phyloP scores from a whole-genome alignment of 2,888 invertebrate genomes.

The Gastrophysa polygoni region DNA sequence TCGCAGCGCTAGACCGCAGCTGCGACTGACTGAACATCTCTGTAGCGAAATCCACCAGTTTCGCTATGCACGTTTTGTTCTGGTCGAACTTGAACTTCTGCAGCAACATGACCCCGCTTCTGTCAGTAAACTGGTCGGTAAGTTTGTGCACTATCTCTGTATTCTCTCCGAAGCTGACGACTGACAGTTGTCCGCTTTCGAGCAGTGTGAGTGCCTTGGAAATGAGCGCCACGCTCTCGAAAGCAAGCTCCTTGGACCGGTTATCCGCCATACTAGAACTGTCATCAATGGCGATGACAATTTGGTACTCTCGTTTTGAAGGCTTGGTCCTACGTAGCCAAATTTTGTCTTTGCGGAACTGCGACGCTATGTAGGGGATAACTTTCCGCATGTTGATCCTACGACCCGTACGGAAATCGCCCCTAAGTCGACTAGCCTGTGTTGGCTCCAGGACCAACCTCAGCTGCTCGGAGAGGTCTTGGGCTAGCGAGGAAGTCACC shows the following conservation, averaged over 20 bases:
- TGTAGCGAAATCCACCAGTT: slow-evolving; percentile 79
- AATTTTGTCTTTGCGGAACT: slow-evolving; percentile 98
- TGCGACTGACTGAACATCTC: slow-evolving; percentile 66
- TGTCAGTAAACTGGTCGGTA: slow-evolving; percentile 84
- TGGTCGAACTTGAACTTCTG: slow-evolving; percentile 88
- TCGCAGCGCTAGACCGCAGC: slow-evolving; percentile 61
- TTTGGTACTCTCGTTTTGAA: slow-evolving; percentile 94
- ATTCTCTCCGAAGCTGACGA: slow-evolving; percentile 89
- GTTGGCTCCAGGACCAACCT: slow-evolving; percentile 95
- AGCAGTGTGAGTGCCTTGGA: slow-evolving; percentile 87
- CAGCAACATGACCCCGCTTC: slow-evolving; percentile 81
- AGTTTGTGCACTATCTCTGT: slow-evolving; percentile 88
- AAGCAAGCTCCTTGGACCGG: slow-evolving; percentile 87
- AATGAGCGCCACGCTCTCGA: slow-evolving; percentile 93
- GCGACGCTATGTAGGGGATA: slow-evolving; percentile 98
- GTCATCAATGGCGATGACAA: slow-evolving; percentile 95
- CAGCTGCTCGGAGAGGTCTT: slow-evolving; percentile 91
- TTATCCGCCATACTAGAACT: slow-evolving; percentile 91
- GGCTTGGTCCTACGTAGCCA: slow-evolving; percentile 97
- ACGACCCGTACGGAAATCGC: slow-evolving; percentile 96
- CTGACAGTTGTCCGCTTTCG: slow-evolving; percentile 91
- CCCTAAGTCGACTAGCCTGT: slow-evolving; percentile 86
- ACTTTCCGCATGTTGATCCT: slow-evolving; percentile 98
- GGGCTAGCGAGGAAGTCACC: slow-evolving; percentile 69
- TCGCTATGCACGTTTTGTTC: slow-evolving; percentile 84